Conservation (phyloP, 2,888 invertebrate genomes). For the Agrilus biguttatus region DNA sequence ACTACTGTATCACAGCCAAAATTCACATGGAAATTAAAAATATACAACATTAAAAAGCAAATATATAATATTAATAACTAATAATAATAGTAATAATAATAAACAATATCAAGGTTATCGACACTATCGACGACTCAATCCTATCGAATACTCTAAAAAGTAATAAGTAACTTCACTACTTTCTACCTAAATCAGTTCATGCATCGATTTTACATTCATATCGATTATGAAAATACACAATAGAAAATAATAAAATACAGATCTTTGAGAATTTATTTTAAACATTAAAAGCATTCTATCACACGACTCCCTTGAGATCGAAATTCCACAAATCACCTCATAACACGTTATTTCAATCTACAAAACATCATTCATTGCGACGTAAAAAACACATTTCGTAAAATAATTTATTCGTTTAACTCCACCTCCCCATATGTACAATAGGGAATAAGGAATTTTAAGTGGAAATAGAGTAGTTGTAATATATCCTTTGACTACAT, state of each 20-base stretch:
- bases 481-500: too few relatives aligned
- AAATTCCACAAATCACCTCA: conserved; percentile 7
- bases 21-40: conserved; percentile 31
- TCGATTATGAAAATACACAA: conserved; percentile 19
- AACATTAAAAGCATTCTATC: conserved; percentile 32
- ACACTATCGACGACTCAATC: background rate
- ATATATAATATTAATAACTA: too few relatives aligned
- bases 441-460: too few relatives aligned
- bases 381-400: conserved; percentile 5
- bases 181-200: conserved; percentile 21
- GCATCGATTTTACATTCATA: conserved; percentile 12
- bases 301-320: conserved; percentile 32
- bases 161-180: conserved; percentile 22
- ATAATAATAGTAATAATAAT: background rate
- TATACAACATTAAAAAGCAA: conserved; percentile 22
- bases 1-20: conserved; percentile 36
- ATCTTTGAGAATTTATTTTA: conserved; percentile 23
- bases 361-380: conserved; percentile 5
- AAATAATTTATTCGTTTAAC: too few relatives aligned
- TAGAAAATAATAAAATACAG: conserved; percentile 27
- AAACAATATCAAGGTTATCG: conserved; percentile 11
- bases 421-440: too few relatives aligned
- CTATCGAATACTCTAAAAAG: conserved; percentile 16
- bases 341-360: too few relatives aligned
- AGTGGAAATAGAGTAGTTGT: too few relatives aligned